These are phyloP conservation scores for Achatina immaculata DNA, from an alignment of 1,140 invertebrate genomes.

Conservation along the genomic window DNA sequence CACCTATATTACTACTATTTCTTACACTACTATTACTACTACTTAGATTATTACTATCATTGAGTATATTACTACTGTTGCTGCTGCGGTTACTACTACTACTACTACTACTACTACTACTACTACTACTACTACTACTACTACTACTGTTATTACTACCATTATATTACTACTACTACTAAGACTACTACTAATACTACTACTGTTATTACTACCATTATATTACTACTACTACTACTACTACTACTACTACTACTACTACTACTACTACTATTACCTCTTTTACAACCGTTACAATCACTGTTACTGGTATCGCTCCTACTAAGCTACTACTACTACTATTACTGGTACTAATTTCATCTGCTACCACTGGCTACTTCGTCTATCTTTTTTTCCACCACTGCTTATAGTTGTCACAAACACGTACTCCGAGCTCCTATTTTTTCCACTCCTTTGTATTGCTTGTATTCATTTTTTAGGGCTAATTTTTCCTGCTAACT, in stretches of 20 bases:
- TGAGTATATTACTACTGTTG: background rate
- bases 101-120: constrained; percentile 9
- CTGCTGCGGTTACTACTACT: background rate
- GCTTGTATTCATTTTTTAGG: too few species aligned
- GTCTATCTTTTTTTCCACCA: background rate
- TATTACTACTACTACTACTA: too few species aligned
- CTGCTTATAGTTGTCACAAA: too few species aligned
- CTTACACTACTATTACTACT: background rate
- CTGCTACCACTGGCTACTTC: background rate
- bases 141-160: background rate
- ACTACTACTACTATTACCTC: background rate
- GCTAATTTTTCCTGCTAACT: too few species aligned
- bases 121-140: background rate
- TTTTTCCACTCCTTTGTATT: too few species aligned
- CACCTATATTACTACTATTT: too few species aligned
- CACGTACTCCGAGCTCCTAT: too few species aligned
- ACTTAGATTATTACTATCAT: background rate
- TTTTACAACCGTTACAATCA: background rate
- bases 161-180: too few species aligned
- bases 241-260: background rate
- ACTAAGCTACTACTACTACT: background rate
- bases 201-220: too few species aligned
- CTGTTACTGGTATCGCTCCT: background rate
- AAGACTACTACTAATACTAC: too few species aligned
- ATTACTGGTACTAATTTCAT: background rate